Conservation (phyloP, 1,140 invertebrate genomes). For the Drosophila oshimai region DNA sequence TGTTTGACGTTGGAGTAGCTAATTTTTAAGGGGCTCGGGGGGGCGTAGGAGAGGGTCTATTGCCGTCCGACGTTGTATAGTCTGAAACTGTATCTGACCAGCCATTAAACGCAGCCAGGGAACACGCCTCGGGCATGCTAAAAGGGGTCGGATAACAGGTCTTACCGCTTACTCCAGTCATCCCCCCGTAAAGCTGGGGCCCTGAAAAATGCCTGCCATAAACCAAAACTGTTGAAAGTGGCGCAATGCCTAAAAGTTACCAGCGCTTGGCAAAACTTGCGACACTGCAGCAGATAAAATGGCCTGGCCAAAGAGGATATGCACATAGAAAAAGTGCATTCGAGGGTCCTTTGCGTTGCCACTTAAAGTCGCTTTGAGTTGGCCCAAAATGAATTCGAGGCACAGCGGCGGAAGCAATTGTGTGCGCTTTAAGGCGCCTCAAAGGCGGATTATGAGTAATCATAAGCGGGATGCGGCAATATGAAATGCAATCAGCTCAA, state of each 20-base stretch:
- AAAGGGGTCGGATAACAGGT: slow-evolving; percentile 53
- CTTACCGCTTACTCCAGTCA: not conserved
- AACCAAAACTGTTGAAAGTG: slow-evolving; percentile 64
- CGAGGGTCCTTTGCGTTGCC: slow-evolving; percentile 18
- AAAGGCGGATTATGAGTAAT: slow-evolving; percentile 31
- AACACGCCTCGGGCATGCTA: slow-evolving; percentile 52
- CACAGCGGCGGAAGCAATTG: slow-evolving; percentile 36
- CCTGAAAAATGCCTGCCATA: slow-evolving; percentile 34
- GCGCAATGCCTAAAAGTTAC: slow-evolving; percentile 64
- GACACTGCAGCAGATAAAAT: slow-evolving; percentile 56
- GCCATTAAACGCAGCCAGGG: slow-evolving; percentile 63
- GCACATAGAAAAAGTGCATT: slow-evolving; percentile 22
- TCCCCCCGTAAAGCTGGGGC: not conserved
- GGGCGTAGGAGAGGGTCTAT: not conserved
- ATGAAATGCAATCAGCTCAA: slow-evolving; percentile 35
- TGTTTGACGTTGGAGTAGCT: slow-evolving; percentile 29
- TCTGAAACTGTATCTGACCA: slow-evolving; percentile 52
- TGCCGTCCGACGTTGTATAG: not conserved
- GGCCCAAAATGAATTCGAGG: slow-evolving; percentile 23
- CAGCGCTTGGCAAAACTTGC: slow-evolving; percentile 50
- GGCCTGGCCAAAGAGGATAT: slow-evolving; percentile 11
- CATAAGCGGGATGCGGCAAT: slow-evolving; percentile 2
- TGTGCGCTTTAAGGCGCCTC: slow-evolving; percentile 34
- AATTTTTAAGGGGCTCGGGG: slow-evolving; percentile 29
- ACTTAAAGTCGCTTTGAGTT: slow-evolving; percentile 19